Conservation (phyloP, 2,113 vertebrate genomes). For the Ctenodactylus gundi region DNA sequence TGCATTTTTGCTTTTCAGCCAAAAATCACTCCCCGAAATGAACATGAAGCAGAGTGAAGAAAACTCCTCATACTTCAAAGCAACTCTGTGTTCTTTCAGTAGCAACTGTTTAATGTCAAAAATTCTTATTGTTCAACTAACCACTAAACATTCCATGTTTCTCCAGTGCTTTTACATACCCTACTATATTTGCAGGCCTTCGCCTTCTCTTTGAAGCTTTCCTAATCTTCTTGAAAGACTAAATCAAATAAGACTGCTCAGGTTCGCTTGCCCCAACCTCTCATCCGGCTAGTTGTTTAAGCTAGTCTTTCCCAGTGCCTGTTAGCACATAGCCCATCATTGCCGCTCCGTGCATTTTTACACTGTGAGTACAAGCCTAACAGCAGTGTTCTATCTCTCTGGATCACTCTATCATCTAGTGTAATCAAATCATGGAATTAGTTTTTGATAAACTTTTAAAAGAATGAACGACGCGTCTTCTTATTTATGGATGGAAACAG, state of each 20-base stretch:
- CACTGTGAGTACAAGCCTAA: background rate
- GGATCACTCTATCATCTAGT: background rate
- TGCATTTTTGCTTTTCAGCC: constrained; percentile 22
- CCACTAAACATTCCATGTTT: background rate
- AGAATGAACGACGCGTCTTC: background rate
- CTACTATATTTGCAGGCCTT: background rate
- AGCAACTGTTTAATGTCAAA: constrained; percentile 26
- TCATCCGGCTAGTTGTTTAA: background rate
- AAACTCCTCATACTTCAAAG: background rate
- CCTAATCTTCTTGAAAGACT: background rate
- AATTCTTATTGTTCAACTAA: background rate
- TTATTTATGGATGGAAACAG: background rate
- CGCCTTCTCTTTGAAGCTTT: background rate
- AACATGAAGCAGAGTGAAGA: background rate
- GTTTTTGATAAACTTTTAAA: background rate
- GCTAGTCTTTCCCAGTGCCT: background rate
- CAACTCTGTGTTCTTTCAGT: constrained; percentile 5
- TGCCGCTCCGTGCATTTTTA: background rate
- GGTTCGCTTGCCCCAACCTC: background rate
- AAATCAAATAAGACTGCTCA: background rate
- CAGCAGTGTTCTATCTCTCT: background rate
- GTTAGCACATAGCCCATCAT: background rate
- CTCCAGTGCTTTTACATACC: background rate
- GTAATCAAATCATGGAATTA: background rate
- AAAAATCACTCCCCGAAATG: background rate